Conservation (phyloP, 2,113 vertebrate species). For the Plecturocebus donacophilus region DNA sequence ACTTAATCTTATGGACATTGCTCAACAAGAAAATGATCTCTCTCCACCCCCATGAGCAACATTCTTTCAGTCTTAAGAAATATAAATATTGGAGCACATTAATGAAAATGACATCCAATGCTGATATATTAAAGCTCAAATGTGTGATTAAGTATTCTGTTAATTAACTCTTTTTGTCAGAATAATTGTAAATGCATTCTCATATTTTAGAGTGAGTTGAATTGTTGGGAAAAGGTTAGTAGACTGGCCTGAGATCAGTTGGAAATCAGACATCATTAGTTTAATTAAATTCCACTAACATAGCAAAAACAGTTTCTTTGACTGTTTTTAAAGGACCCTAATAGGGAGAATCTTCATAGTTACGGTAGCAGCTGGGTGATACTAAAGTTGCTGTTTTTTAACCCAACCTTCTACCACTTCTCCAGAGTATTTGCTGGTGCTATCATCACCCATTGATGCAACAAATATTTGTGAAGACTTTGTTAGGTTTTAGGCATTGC, state of each 20-base stretch:
- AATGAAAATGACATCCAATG: conserved; percentile 77
- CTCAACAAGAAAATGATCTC: conserved; percentile 78
- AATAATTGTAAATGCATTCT: conserved; percentile 50
- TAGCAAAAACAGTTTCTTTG: neutral
- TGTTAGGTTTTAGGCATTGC: neutral
- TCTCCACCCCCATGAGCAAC: conserved; percentile 69
- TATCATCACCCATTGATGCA: rapidly evolving
- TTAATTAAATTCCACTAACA: conserved; percentile 57
- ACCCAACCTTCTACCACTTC: rapidly evolving
- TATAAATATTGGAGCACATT: conserved; percentile 79
- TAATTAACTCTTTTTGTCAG: conserved; percentile 80
- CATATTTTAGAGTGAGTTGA: conserved; percentile 66
- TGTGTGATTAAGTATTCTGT: conserved; percentile 68
- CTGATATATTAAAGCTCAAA: conserved; percentile 66
- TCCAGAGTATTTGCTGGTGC: neutral
- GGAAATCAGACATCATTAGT: neutral
- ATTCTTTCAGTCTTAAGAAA: conserved; percentile 70
- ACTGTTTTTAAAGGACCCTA: neutral
- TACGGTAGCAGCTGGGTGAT: neutral
- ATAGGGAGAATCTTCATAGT: rapidly evolving
- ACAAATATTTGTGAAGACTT: neutral
- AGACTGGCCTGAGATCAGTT: neutral
- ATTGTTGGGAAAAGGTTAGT: conserved; percentile 49
- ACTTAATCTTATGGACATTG: conserved; percentile 72
- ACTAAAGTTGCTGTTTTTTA: neutral